These are phyloP conservation scores for Muntiacus reevesi DNA, from an alignment of 2,113 vertebrate species.

Conservation along the genomic window DNA sequence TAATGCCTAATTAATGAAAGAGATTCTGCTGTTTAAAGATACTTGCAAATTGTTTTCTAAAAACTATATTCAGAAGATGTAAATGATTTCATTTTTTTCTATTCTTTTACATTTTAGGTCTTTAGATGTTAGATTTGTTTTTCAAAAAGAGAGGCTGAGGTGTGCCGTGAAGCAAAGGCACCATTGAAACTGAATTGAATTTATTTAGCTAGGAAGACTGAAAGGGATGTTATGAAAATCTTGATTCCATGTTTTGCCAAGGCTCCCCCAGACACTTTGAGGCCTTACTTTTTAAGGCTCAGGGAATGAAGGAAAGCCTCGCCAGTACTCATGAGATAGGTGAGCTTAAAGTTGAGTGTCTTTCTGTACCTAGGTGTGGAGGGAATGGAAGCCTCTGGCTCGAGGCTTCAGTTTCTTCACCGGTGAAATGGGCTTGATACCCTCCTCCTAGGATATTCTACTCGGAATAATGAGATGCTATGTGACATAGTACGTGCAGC, in stretches of 20 bases:
- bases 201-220: neutral
- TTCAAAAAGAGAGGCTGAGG: neutral
- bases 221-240: neutral
- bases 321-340: neutral
- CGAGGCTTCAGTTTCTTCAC: neutral
- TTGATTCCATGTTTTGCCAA: neutral
- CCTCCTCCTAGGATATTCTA: rapidly evolving
- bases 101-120: neutral
- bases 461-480: neutral
- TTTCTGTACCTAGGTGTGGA: neutral
- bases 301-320: neutral
- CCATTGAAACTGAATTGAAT: neutral
- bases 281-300: neutral
- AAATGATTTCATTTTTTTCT: conserved; percentile 1
- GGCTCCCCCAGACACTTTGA: neutral
- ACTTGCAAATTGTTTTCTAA: neutral
- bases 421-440: neutral
- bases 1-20: conserved; percentile 43
- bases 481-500: too few relatives aligned
- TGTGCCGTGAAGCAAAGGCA: neutral
- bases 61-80: neutral
- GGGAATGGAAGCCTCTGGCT: neutral
- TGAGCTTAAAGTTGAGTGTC: neutral
- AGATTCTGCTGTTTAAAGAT: conserved; percentile 24
- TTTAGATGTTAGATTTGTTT: neutral